Percentiles rank a stretch among this genome's conserved stretches.
Evolutionary conservation across 1,140 invertebrate species (phyloP).

Genomic region (Cyclina sinensis): DNA sequence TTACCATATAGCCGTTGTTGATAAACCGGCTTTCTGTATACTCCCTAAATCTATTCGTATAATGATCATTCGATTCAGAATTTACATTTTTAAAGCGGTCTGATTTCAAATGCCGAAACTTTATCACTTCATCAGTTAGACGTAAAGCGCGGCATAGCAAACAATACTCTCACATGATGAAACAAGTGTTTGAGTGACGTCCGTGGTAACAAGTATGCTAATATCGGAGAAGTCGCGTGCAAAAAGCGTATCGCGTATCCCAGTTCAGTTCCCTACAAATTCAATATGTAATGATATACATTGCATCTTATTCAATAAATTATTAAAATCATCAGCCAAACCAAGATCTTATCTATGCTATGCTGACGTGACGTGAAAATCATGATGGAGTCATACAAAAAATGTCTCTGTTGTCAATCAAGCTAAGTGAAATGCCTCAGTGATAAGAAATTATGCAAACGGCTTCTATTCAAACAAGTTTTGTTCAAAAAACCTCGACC

Average conservation of each 20-base stretch:
- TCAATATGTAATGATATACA: constrained; percentile 10
- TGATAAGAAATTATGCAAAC: constrained; percentile 39
- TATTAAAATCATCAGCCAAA: constrained; percentile 44
- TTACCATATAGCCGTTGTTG: no score
- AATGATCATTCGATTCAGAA: no score
- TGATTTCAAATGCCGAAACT: no score
- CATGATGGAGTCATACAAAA: not conserved
- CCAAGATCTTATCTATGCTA: constrained; percentile 29
- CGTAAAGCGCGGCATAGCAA: not conserved
- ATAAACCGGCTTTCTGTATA: no score
- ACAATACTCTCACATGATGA: not conserved
- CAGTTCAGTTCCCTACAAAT: not conserved
- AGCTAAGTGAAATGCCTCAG: not conserved
- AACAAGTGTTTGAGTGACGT: not conserved
- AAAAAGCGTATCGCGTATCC: not conserved
- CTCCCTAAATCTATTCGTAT: no score
- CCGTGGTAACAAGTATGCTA: not conserved
- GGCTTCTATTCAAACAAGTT: not conserved
- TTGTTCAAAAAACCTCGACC: not conserved
- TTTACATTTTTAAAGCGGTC: no score
- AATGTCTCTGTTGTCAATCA: constrained; percentile 20
- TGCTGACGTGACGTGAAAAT: not conserved
- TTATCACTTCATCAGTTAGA: not conserved
- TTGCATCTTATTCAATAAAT: constrained; percentile 49
- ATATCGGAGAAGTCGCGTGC: not conserved